phyloP scores from a whole-genome alignment of 2,113 vertebrate genomes.

The Forbesichthys papilliferus region DNA sequence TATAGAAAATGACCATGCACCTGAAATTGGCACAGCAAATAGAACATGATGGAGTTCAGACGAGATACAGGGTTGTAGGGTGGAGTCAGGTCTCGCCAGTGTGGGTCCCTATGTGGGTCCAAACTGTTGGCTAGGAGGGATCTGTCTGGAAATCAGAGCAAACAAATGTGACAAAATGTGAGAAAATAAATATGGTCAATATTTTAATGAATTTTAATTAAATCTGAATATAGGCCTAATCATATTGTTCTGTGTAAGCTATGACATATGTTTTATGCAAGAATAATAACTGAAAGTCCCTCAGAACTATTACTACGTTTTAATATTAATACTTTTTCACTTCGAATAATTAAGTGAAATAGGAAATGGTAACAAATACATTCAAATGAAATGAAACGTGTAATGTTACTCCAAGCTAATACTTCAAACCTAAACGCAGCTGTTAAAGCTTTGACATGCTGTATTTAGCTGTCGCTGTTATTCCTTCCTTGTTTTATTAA shows the following conservation, averaged over 20 bases:
- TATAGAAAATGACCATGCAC: conserved; percentile 82
- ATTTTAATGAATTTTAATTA: not conserved
- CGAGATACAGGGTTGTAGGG: no score
- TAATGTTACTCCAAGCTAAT: no score
- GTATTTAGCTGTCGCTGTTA: not conserved
- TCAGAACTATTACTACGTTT: no score
- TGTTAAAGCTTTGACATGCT: not conserved
- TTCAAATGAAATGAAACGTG: no score
- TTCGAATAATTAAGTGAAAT: no score
- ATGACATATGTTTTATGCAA: not conserved
- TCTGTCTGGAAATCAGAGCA: not conserved
- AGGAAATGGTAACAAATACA: no score
- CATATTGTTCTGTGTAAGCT: no score
- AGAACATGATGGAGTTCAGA: not conserved
- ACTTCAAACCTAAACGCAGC: not conserved
- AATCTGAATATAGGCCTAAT: not conserved
- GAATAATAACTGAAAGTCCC: no score
- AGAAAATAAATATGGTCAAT: not conserved
- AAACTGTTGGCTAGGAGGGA: not conserved
- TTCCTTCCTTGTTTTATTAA: not conserved
- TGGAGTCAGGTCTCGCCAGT: not conserved
- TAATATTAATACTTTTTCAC: no score
- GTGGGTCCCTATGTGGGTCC: not conserved
- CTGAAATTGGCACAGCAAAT: conserved; percentile 28
- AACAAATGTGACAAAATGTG: not conserved